Percentiles rank a stretch among this genome's conserved stretches.
phyloP scores from a whole-genome alignment of 2,888 invertebrate species.

The Drosophila tripunctata region DNA sequence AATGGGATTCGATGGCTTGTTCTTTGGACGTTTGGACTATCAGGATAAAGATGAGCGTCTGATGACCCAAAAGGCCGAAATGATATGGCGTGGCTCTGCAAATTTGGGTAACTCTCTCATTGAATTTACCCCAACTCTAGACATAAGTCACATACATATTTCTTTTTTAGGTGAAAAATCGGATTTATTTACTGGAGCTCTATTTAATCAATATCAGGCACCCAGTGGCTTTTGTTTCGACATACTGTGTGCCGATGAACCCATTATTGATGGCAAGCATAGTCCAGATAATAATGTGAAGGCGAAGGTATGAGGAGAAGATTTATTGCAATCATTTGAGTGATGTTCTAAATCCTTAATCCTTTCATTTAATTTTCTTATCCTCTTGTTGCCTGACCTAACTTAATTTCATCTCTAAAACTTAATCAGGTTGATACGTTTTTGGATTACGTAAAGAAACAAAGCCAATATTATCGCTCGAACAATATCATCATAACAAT shows the following conservation, averaged over 20 bases:
- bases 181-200: conserved; percentile 92
- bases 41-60: conserved; percentile 90
- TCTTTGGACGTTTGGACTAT: conserved; percentile 94
- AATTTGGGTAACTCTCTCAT: conserved; percentile 86
- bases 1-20: conserved; percentile 95
- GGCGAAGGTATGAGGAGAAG: conserved; percentile 86
- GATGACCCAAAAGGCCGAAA: conserved; percentile 88
- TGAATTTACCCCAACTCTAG: too few species aligned
- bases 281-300: conserved; percentile 94
- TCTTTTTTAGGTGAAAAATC: conserved; percentile 48
- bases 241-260: conserved; percentile 91
- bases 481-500: conserved; percentile 93
- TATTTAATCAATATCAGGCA: conserved; percentile 92
- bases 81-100: conserved; percentile 92
- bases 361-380: conserved; percentile 13
- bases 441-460: conserved; percentile 85
- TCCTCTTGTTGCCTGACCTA: conserved; percentile 30
- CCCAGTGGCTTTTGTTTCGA: conserved; percentile 98
- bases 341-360: not conserved
- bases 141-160: too few species aligned
- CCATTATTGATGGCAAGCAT: conserved; percentile 92
- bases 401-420: not conserved
- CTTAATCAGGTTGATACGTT: conserved; percentile 84
- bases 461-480: conserved; percentile 87
- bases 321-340: not conserved